Evolutionary conservation across 2,888 invertebrate species (phyloP).

Genomic region (Sipha maydis): DNA sequence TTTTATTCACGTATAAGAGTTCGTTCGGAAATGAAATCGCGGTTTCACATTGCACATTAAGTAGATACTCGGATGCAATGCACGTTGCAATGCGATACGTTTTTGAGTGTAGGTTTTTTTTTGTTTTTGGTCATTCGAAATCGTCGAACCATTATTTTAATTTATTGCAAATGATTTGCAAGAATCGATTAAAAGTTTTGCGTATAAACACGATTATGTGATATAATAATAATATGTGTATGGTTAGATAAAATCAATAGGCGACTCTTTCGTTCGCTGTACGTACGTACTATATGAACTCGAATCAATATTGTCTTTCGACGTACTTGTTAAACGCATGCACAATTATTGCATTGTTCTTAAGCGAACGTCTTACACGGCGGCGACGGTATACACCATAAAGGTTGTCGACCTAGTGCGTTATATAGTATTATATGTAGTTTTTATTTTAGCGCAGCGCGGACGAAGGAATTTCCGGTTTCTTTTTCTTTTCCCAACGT

Average conservation of each 20-base stretch:
- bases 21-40: no score
- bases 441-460: slow-evolving; percentile 6
- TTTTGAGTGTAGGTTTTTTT: no score
- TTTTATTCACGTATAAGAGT: no score
- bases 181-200: not conserved
- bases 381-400: not conserved
- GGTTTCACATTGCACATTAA: no score
- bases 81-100: no score
- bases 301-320: slow-evolving; percentile 31
- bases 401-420: slow-evolving; percentile 41
- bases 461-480: slow-evolving; percentile 48
- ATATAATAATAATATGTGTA: not conserved
- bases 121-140: not conserved
- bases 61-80: no score
- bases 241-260: no score
- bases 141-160: not conserved
- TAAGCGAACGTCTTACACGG: slow-evolving; percentile 8
- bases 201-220: not conserved
- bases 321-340: not conserved
- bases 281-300: not conserved
- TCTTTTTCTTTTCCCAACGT: slow-evolving; percentile 34
- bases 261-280: no score
- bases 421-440: not conserved
- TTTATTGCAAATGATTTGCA: not conserved
- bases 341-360: slow-evolving; percentile 1